phyloP scores from a whole-genome alignment of 1,140 invertebrate species.

The Argopecten irradians region DNA sequence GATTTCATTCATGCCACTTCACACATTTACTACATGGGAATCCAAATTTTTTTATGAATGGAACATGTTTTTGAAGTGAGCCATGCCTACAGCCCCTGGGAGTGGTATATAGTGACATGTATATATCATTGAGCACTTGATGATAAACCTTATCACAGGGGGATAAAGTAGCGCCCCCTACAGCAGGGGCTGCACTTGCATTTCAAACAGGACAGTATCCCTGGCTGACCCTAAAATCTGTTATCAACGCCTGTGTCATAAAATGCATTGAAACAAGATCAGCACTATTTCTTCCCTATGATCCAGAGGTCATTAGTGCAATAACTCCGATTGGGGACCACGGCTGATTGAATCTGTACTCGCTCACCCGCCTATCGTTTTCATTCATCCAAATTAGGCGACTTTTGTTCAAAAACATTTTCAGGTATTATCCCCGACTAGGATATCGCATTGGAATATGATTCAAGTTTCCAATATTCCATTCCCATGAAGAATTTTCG shows the following conservation, averaged over 20 bases:
- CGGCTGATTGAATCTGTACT: constrained; percentile 41
- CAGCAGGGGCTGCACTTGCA: constrained; percentile 25
- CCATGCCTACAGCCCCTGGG: not conserved
- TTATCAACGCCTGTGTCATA: constrained; percentile 43
- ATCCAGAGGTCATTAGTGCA: constrained; percentile 50
- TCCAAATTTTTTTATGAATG: not conserved
- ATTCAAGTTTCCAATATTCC: constrained; percentile 49
- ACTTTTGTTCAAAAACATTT: constrained; percentile 54
- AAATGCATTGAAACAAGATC: constrained; percentile 52
- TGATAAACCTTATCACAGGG: constrained; percentile 18
- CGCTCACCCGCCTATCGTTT: constrained; percentile 47
- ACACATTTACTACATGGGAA: constrained; percentile 16
- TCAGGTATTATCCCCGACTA: constrained; percentile 46
- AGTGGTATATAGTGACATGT: constrained; percentile 6
- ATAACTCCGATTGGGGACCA: constrained; percentile 41
- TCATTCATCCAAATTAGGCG: constrained; percentile 50
- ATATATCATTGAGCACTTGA: constrained; percentile 5
- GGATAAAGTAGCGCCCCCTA: not conserved
- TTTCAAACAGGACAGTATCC: constrained; percentile 34
- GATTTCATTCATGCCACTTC: not conserved
- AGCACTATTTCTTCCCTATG: constrained; percentile 38
- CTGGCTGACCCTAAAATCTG: not conserved
- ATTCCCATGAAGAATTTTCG: constrained; percentile 47
- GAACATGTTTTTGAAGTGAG: constrained; percentile 1
- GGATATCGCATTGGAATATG: constrained; percentile 42